Percentiles rank a stretch among this genome's conserved stretches.
Conservation (phyloP, 2,888 invertebrate genomes). For the Drosophila borborema region DNA sequence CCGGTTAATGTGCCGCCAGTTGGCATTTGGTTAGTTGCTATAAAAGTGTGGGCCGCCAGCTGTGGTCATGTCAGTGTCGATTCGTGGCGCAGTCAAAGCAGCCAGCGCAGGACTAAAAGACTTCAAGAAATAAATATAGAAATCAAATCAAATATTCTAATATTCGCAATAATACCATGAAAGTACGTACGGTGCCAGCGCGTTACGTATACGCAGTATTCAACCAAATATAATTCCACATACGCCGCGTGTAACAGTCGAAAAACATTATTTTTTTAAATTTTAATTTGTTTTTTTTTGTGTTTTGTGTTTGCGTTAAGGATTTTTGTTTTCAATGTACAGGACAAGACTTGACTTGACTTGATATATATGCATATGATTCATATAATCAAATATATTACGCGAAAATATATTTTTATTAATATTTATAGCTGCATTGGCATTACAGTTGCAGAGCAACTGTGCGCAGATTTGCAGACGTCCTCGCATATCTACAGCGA, state of each 20-base stretch:
- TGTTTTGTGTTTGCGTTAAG: not conserved
- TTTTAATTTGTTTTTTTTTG: slow-evolving; percentile 7
- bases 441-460: slow-evolving; percentile 1
- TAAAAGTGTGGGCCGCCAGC: slow-evolving; percentile 58
- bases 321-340: not conserved
- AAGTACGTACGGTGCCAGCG: slow-evolving; percentile 21
- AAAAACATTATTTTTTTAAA: not conserved
- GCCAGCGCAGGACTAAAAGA: slow-evolving; percentile 22
- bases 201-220: slow-evolving; percentile 2
- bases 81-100: slow-evolving; percentile 53
- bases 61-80: slow-evolving; percentile 69
- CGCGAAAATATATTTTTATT: not conserved
- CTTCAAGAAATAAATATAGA: not conserved
- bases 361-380: not conserved
- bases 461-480: not conserved
- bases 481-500: too few species aligned
- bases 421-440: not conserved
- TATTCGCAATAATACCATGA: slow-evolving; percentile 11
- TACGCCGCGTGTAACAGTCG: slow-evolving; percentile 24
- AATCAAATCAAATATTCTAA: not conserved
- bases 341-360: not conserved
- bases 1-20: slow-evolving; percentile 64
- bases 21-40: slow-evolving; percentile 40
- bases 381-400: too few species aligned
- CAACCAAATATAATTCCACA: slow-evolving; percentile 11